Conservation (phyloP, 2,797 vertebrate genomes). For the Eremophila alpestris region DNA sequence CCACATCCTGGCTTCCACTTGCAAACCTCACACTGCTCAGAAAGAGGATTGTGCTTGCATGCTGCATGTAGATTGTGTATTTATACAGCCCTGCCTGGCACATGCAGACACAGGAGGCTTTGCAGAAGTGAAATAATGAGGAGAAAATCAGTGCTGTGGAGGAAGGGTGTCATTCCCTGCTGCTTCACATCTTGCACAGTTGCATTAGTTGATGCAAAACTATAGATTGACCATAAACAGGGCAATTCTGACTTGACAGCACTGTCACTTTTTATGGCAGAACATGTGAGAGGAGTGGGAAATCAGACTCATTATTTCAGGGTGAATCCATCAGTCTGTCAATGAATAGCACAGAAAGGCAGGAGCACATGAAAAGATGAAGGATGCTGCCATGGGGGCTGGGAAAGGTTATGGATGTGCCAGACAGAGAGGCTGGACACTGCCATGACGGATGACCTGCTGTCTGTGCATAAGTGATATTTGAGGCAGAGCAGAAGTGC, state of each 20-base stretch:
- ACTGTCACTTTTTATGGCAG: not conserved
- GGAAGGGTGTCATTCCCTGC: not conserved
- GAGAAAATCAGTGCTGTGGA: not conserved
- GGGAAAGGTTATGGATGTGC: not conserved
- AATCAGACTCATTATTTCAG: conserved; percentile 18
- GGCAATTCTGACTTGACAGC: conserved; percentile 6
- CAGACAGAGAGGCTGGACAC: not conserved
- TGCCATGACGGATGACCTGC: not conserved
- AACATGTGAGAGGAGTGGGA: not conserved
- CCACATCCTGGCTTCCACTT: not conserved
- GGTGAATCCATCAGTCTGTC: not conserved
- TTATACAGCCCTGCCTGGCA: not conserved
- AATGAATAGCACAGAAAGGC: not conserved
- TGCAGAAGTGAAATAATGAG: not conserved
- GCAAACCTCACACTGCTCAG: not conserved
- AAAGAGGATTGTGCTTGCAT: not conserved
- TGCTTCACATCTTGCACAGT: not conserved
- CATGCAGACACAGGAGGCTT: not conserved
- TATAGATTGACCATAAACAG: not conserved
- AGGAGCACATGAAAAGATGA: not conserved
- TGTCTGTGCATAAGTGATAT: not conserved
- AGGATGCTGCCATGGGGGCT: not conserved
- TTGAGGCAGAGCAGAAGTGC: not conserved
- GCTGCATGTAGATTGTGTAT: not conserved
- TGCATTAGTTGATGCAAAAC: not conserved